Evolutionary conservation across 2,797 vertebrate genomes (phyloP).

Genomic region (Brachyalestes nurse): DNA sequence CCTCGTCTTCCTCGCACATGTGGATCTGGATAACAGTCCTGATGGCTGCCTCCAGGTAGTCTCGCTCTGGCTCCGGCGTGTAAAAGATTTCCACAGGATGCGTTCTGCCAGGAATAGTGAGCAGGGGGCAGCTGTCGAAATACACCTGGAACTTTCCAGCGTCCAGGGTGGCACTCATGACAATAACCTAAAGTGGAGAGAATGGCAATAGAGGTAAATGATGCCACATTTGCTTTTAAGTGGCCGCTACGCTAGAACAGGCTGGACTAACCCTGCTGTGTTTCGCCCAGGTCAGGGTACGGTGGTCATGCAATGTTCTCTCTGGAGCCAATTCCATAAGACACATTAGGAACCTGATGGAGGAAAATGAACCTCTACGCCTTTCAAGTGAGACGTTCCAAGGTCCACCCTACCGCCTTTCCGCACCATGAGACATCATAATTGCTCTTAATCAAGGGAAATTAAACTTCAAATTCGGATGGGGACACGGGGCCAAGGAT

Average conservation of each 20-base stretch:
- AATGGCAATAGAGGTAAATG: not conserved
- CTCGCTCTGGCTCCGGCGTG: constrained; percentile 93
- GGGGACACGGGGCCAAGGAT: constrained; percentile 70
- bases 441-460: constrained; percentile 83
- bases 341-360: constrained; percentile 76
- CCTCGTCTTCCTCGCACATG: constrained; percentile 96
- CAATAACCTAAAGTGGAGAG: constrained; percentile 84
- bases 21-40: constrained; percentile 96
- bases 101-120: constrained; percentile 94
- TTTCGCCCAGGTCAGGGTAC: not conserved
- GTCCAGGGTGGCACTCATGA: constrained; percentile 96
- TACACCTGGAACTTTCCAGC: constrained; percentile 98
- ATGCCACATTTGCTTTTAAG: constrained; percentile 4
- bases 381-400: constrained; percentile 77
- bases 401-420: constrained; percentile 72
- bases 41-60: constrained; percentile 96
- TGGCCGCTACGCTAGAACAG: constrained; percentile 1
- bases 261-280: constrained; percentile 1
- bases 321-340: constrained; percentile 66
- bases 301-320: constrained; percentile 65
- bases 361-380: constrained; percentile 62
- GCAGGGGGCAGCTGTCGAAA: constrained; percentile 94
- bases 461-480: constrained; percentile 79
- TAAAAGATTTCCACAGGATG: constrained; percentile 99
- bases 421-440: constrained; percentile 77